phyloP scores from a whole-genome alignment of 2,797 vertebrate genomes.

The Pteropus rufus region DNA sequence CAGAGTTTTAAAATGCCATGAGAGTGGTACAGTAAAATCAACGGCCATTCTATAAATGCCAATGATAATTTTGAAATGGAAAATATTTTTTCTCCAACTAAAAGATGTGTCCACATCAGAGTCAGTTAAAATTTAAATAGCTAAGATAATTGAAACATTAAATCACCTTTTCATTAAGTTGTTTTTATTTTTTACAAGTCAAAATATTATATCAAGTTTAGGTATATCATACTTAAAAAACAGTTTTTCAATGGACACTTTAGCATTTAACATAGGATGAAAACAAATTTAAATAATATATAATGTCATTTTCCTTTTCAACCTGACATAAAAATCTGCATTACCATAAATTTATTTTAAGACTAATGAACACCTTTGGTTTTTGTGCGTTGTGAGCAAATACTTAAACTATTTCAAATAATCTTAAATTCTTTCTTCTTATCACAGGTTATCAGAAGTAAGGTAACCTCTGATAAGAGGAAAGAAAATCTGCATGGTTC shows the following conservation, averaged over 20 bases:
- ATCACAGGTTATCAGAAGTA: not conserved
- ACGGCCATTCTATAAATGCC: not conserved
- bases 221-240: not conserved
- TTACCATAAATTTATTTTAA: not conserved
- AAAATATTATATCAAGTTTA: not conserved
- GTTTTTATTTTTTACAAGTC: not conserved
- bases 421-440: not conserved
- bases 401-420: conserved; percentile 2
- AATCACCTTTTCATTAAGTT: not conserved
- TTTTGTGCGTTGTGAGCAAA: not conserved
- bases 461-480: not conserved
- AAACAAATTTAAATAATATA: not conserved
- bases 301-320: not conserved
- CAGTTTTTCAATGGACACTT: not conserved
- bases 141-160: not conserved
- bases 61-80: not conserved
- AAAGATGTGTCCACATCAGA: not conserved
- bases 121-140: not conserved
- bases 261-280: not conserved
- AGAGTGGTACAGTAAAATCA: not conserved
- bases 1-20: not conserved
- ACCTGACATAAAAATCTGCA: not conserved
- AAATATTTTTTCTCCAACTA: not conserved
- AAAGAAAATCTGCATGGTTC: not conserved
- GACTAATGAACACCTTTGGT: not conserved